These are phyloP conservation scores for Pterocles orientalis DNA, from an alignment of 2,113 vertebrate species.

Conservation along the genomic window DNA sequence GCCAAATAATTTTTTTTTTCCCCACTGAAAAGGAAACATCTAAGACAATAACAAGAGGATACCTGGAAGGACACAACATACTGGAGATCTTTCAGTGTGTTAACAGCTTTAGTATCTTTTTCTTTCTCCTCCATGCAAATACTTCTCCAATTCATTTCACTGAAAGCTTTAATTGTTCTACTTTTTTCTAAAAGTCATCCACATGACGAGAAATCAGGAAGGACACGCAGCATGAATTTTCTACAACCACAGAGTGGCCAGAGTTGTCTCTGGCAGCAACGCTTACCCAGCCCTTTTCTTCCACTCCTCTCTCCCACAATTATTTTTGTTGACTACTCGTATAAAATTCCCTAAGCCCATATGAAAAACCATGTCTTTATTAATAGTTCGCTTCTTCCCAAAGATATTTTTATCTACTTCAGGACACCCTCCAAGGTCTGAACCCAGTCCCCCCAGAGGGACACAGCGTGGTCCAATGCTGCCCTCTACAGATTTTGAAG, in stretches of 20 bases:
- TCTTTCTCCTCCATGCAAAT: not conserved
- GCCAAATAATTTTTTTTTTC: not conserved
- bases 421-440: not conserved
- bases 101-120: not conserved
- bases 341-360: not conserved
- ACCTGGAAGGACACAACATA: not conserved
- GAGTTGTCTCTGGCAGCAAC: not conserved
- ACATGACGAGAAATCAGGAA: not conserved
- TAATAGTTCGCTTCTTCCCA: not conserved
- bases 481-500: constrained; percentile 30
- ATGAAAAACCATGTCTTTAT: not conserved
- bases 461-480: not conserved
- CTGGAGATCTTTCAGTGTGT: not conserved
- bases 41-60: not conserved
- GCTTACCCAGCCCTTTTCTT: not conserved
- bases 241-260: not conserved
- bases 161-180: not conserved
- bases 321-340: not conserved
- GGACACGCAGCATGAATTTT: not conserved
- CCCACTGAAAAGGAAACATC: not conserved
- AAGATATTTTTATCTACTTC: not conserved
- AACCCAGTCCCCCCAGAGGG: accelerated
- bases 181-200: not conserved
- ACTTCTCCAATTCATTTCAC: not conserved
- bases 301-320: not conserved